Evolutionary conservation across 2,113 vertebrate genomes (phyloP), one percentile per base, ranked within the genome.

Genomic region (Nanorana parkeri): DNA sequence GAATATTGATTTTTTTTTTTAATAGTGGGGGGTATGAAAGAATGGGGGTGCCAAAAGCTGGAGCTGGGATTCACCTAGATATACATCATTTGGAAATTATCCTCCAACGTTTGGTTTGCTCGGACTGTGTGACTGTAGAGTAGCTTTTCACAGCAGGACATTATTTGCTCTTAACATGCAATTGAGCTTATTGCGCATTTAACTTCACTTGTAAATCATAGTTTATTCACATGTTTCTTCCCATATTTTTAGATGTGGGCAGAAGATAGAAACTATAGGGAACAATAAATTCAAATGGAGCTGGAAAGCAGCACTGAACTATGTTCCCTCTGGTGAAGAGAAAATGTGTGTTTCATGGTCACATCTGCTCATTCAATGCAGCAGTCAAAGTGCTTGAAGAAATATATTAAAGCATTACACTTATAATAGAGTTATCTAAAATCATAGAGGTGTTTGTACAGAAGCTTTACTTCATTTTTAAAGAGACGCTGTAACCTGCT

Each of bases 351-450:
- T 67, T 66, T 56, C 51, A n/a, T 56, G 52, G 32, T 58, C 51
- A 78, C 77, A 68, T 78, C 77, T 78, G 77, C 51, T 78, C 29
- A 65, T 56, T 78, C 52, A 55, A 21, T 24, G 41, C 52, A 78
- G 65, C 36, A 55, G 64, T 36, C 2, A 29, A 16, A 19, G 10
- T 36, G 19, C 52, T 36, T 15, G 52, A 20, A 36, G 24, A 20
- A 78, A 67, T 10, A 20, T 16, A 58, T 32, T 10, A 32, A 36
- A 32, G 54, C 13, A 74, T 60, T 3, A 58, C 20, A 74, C 3
- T 7, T 21, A 68, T 21, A 51, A 16, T 51, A 20, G 47, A 6
- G 36, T 68, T 24, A 68, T 20, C 5, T 15, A 68, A 69, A 68
- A 52, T 36, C 6, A 20, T 68, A 47, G n/a, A 21, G n/a, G 41